phyloP scores from a whole-genome alignment of 1,140 invertebrate genomes.

The Rhyacophila brunnea region DNA sequence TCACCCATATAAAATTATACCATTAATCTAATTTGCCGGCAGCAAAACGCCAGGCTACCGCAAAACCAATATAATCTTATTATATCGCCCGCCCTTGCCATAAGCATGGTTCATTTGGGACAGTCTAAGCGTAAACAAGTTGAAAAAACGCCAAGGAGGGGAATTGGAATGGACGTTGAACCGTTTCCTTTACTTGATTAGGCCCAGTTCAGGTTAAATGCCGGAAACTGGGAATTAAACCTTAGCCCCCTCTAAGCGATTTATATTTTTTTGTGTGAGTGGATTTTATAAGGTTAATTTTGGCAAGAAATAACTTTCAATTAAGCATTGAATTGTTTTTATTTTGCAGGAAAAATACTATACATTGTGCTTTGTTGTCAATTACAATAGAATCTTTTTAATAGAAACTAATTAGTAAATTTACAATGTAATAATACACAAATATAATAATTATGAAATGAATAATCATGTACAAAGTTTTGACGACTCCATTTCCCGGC shows the following conservation, averaged over 20 bases:
- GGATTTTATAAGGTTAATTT: not conserved
- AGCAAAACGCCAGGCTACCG: not conserved
- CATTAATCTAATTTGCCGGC: conserved; percentile 19
- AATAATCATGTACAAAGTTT: no score
- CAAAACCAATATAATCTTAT: conserved; percentile 18
- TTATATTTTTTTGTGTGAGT: not conserved
- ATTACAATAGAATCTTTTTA: no score
- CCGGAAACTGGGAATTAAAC: no score
- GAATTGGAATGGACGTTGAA: not conserved
- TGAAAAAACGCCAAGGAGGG: conserved; percentile 22
- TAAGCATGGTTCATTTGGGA: conserved; percentile 10
- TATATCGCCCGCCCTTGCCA: not conserved
- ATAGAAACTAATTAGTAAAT: no score
- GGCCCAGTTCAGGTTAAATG: conserved; percentile 6
- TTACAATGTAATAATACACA: no score
- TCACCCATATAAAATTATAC: conserved; percentile 12
- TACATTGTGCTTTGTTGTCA: no score
- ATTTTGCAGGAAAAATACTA: no score
- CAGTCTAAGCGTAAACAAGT: conserved; percentile 14
- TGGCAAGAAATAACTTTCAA: not conserved
- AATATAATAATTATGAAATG: no score
- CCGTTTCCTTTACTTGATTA: conserved; percentile 11
- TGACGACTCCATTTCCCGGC: no score
- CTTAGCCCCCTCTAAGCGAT: conserved; percentile 1
- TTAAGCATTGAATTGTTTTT: not conserved